These are phyloP conservation scores for Zalophus californianus DNA, from an alignment of 2,797 vertebrate genomes.

Conservation along the genomic window DNA sequence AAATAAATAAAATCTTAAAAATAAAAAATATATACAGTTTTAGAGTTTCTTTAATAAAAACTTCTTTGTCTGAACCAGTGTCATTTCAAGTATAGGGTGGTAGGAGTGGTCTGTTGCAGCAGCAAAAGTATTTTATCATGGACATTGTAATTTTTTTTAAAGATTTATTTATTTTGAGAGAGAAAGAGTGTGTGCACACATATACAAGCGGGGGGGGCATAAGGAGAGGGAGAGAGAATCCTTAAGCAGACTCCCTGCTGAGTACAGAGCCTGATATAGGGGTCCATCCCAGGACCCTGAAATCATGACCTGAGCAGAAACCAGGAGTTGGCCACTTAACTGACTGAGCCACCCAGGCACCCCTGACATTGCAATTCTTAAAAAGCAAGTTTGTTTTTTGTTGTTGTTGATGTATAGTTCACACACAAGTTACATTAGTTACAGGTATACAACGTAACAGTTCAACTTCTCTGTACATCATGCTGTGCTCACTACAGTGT, in stretches of 20 bases:
- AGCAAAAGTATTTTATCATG: not conserved
- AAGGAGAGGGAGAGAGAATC: not conserved
- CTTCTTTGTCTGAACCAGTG: not conserved
- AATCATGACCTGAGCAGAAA: not conserved
- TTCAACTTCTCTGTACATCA: not conserved
- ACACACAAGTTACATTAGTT: not conserved
- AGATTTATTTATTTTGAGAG: not conserved
- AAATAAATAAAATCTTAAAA: no score
- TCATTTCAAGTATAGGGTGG: not conserved
- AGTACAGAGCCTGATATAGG: not conserved
- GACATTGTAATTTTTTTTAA: not conserved
- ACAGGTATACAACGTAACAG: not conserved
- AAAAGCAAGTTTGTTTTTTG: not conserved
- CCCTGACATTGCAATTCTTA: not conserved
- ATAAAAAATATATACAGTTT: not conserved
- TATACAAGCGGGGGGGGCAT: not conserved
- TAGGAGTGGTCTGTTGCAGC: not conserved
- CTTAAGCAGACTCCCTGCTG: not conserved
- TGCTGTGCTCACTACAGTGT: not conserved
- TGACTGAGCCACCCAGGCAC: not conserved
- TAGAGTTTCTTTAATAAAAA: conserved; percentile 10
- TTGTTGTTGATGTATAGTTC: not conserved
- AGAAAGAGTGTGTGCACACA: no score
- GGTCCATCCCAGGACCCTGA: not conserved
- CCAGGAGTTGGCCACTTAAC: not conserved